Conservation (phyloP, 1,140 invertebrate genomes). For the Oryzaephilus surinamensis region DNA sequence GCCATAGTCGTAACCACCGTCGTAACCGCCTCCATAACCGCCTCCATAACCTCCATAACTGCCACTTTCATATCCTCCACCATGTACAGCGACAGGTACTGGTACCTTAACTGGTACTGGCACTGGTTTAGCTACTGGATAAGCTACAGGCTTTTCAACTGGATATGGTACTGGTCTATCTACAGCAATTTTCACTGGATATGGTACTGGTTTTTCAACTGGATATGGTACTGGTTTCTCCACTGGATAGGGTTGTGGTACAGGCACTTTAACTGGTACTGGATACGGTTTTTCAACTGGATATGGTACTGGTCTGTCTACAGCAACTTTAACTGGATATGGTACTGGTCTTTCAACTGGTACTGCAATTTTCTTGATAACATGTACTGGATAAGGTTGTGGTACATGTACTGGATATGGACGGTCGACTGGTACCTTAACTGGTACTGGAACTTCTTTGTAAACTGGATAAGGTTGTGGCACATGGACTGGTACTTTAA, state of each 20-base stretch:
- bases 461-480: slow-evolving; percentile 52
- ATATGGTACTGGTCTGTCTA: slow-evolving; percentile 54
- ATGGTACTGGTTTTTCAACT: slow-evolving; percentile 45
- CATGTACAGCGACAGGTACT: slow-evolving; percentile 43
- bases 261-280: slow-evolving; percentile 50
- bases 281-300: slow-evolving; percentile 49
- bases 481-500: slow-evolving; percentile 53
- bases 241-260: slow-evolving; percentile 54
- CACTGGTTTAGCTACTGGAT: slow-evolving; percentile 47
- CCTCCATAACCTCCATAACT: slow-evolving; percentile 35
- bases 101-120: slow-evolving; percentile 37
- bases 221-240: slow-evolving; percentile 45
- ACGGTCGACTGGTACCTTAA: slow-evolving; percentile 48
- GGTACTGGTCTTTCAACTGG: slow-evolving; percentile 55
- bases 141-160: slow-evolving; percentile 39
- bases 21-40: slow-evolving; percentile 29
- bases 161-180: slow-evolving; percentile 45
- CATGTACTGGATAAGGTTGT: slow-evolving; percentile 47
- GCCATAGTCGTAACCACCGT: slow-evolving; percentile 36
- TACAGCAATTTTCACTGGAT: slow-evolving; percentile 47
- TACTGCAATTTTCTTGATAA: slow-evolving; percentile 48
- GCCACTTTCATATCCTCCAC: slow-evolving; percentile 30
- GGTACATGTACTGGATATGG: slow-evolving; percentile 52
- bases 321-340: slow-evolving; percentile 58
- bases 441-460: slow-evolving; percentile 51